Percentiles rank a stretch among this genome's conserved stretches.
These are phyloP conservation scores for Caenorhabditis sulstoni DNA, from an alignment of 2,888 invertebrate genomes.

Conservation along the genomic window DNA sequence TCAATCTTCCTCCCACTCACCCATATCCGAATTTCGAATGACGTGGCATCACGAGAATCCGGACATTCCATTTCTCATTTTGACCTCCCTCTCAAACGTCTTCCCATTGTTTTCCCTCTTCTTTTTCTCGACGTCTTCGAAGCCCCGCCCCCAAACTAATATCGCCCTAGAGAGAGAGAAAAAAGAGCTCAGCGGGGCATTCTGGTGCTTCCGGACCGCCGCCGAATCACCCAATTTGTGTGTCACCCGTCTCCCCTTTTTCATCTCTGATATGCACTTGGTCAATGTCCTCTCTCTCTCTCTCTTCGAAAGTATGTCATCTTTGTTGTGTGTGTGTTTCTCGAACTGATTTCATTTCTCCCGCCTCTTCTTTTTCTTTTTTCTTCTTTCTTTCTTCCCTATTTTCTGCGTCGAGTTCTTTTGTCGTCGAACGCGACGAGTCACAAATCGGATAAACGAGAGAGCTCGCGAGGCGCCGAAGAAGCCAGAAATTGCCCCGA, in stretches of 20 bases:
- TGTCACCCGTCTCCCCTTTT: conserved; percentile 15
- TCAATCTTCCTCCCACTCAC: neutral
- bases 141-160: conserved; percentile 38
- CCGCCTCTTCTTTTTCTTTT: too few relatives aligned
- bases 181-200: too few relatives aligned
- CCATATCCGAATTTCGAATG: neutral
- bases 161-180: neutral
- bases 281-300: conserved; percentile 28
- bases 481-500: conserved; percentile 53
- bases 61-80: neutral
- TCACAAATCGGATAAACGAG: conserved; percentile 49
- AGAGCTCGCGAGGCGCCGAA: conserved; percentile 22
- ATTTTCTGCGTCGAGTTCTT: conserved; percentile 38
- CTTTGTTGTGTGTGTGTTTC: conserved; percentile 33
- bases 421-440: conserved; percentile 39
- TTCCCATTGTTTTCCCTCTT: conserved; percentile 16
- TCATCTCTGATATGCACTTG: conserved; percentile 47
- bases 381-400: conserved; percentile 28
- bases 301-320: conserved; percentile 9
- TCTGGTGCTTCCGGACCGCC: conserved; percentile 16
- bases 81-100: conserved; percentile 1
- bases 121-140: too few relatives aligned
- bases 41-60: conserved; percentile 11
- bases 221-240: conserved; percentile 44
- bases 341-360: conserved; percentile 31